These are phyloP conservation scores for Furcifer pardalis DNA, from an alignment of 2,797 vertebrate species.

Conservation along the genomic window DNA sequence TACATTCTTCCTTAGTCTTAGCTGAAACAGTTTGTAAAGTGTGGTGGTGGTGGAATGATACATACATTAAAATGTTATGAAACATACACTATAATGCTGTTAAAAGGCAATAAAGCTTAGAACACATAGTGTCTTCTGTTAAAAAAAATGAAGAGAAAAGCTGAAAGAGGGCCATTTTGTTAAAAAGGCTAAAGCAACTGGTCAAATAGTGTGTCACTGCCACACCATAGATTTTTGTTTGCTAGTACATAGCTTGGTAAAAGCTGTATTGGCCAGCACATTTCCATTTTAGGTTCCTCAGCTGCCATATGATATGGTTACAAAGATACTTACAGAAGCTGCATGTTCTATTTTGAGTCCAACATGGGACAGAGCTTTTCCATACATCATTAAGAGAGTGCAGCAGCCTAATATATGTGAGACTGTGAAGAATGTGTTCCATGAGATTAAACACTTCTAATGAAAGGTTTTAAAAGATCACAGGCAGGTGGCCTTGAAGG, in stretches of 20 bases:
- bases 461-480: too few species aligned
- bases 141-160: neutral
- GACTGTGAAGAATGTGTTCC: slow-evolving; percentile 5
- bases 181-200: neutral
- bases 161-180: neutral
- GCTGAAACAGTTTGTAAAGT: neutral
- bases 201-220: neutral
- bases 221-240: neutral
- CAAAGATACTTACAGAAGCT: slow-evolving; percentile 16
- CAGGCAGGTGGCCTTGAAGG: too few species aligned
- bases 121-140: neutral
- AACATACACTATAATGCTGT: neutral
- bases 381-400: slow-evolving; percentile 39
- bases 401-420: slow-evolving; percentile 31
- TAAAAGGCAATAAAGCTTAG: neutral
- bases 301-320: slow-evolving; percentile 54
- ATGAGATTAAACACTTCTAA: too few species aligned
- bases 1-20: neutral
- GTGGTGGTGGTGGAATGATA: too few species aligned
- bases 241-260: slow-evolving; percentile 5
- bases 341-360: slow-evolving; percentile 42
- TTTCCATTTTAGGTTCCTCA: neutral
- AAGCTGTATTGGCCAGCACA: neutral
- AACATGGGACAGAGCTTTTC: slow-evolving; percentile 20
- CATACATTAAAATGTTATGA: neutral